Base-by-base conservation (phyloP, 2,888 invertebrate species). In the Phorcus lineatus region DNA sequence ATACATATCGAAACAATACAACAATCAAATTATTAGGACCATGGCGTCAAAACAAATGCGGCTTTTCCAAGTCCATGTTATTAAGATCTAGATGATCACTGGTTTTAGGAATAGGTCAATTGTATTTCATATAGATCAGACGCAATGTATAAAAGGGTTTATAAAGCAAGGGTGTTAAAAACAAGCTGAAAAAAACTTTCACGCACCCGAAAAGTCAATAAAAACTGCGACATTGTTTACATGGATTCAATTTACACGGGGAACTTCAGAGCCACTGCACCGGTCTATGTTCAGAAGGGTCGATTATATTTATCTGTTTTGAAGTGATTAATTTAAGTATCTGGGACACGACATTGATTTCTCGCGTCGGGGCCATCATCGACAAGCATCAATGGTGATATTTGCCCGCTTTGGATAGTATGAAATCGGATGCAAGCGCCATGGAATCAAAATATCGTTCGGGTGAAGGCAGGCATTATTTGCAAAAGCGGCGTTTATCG, bases 401-500 rank as follows among this genome's bases (percentile, higher is more conserved):
- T 70, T 31, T 28, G 19, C 11, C 70, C 36, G 31, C 31, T 36
- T 31, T 28, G 57, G 66, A 81, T 79, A 82, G n/a, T 55, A 86
- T 86, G 86, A 86, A 86, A 84, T 86, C 86, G 57, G 86, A 83
- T 77, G 83, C 86, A 76, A 55, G 31, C 55, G 74, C 86, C 22
- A 81, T 85, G 78, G 84, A 86, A 79, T 83, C 86, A 28, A 86
- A 81, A 80, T 81, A 83, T 79, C 83, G 86, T 76, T 84, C 87
- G 52, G 74, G 31, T 57, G 84, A 85, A 77, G 85, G 85, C 9
- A 82, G 86, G 78, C 85, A 84, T 24, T 83, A 81, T 74, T 85
- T 84, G 67, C 87, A 86, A 81, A 82, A 88, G 76, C 86, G 87
- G 17, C 82, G 87, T 83, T 82, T 88, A 24, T 85, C 88, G 40